These are phyloP conservation scores for Fopius arisanus DNA, from an alignment of 1,140 invertebrate species.

Conservation along the genomic window DNA sequence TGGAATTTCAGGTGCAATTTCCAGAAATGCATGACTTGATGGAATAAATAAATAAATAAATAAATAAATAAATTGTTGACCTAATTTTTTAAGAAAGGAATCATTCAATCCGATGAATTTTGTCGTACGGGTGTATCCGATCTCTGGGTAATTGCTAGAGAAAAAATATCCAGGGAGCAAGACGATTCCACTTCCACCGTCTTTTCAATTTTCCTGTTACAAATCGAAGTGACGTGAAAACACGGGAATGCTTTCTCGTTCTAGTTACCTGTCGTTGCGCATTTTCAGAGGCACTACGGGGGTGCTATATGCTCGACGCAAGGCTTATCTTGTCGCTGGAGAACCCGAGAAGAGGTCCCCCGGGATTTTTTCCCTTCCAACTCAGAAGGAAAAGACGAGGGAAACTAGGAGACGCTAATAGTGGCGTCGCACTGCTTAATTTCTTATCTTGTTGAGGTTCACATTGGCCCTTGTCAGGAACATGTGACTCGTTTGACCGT, in stretches of 20 bases:
- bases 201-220: slow-evolving; percentile 28
- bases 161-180: not conserved
- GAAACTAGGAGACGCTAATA: not conserved
- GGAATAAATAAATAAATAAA: too few relatives aligned
- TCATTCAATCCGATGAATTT: not conserved
- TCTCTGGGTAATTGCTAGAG: not conserved
- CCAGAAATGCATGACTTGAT: too few relatives aligned
- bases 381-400: not conserved
- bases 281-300: slow-evolving; percentile 7
- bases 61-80: too few relatives aligned
- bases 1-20: too few relatives aligned
- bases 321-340: slow-evolving; percentile 55
- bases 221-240: slow-evolving; percentile 25
- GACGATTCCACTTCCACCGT: not conserved
- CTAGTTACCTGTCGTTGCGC: slow-evolving; percentile 21
- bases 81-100: not conserved
- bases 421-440: slow-evolving; percentile 45
- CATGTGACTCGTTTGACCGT: not conserved
- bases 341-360: slow-evolving; percentile 8
- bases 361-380: not conserved
- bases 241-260: slow-evolving; percentile 26
- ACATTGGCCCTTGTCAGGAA: not conserved
- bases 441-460: slow-evolving; percentile 59
- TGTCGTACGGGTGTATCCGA: not conserved
- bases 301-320: slow-evolving; percentile 40